These are phyloP conservation scores for Reticulitermes speratus DNA, from an alignment of 1,140 invertebrate species.

Conservation along the genomic window DNA sequence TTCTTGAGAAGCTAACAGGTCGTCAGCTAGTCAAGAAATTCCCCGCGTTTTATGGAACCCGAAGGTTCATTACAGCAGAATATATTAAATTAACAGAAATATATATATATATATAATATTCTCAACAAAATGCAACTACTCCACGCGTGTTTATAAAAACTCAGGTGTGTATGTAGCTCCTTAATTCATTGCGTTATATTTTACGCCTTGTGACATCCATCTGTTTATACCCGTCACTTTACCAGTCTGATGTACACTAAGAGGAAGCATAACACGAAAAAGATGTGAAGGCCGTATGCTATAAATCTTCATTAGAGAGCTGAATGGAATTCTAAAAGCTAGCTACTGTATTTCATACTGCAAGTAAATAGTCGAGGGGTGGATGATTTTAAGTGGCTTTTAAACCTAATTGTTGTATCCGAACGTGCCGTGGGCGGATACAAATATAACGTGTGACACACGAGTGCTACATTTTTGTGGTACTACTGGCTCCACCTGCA, in stretches of 20 bases:
- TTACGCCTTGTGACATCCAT: neutral
- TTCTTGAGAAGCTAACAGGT: too few species aligned
- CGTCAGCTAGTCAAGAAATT: too few species aligned
- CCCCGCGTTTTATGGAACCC: too few species aligned
- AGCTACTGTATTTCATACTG: neutral
- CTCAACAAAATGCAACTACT: too few species aligned
- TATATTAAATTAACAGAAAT: too few species aligned
- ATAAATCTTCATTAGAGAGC: conserved; percentile 10
- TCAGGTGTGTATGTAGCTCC: too few species aligned
- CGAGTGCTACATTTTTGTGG: too few species aligned
- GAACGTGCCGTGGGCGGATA: neutral
- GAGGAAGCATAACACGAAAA: neutral
- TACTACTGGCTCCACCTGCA: too few species aligned
- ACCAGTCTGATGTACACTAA: neutral
- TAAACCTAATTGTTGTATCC: conserved; percentile 5
- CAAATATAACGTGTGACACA: neutral
- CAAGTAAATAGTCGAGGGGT: neutral
- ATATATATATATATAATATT: too few species aligned
- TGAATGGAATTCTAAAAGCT: conserved; percentile 7
- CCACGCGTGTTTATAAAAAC: too few species aligned
- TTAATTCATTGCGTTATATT: too few species aligned
- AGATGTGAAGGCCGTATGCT: neutral
- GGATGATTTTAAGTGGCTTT: conserved; percentile 11
- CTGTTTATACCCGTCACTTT: neutral
- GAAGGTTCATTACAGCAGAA: too few species aligned